Percentiles rank a stretch among this genome's conserved stretches.
phyloP scores from a whole-genome alignment of 2,888 invertebrate species.

The Pasiphila rectangulata region DNA sequence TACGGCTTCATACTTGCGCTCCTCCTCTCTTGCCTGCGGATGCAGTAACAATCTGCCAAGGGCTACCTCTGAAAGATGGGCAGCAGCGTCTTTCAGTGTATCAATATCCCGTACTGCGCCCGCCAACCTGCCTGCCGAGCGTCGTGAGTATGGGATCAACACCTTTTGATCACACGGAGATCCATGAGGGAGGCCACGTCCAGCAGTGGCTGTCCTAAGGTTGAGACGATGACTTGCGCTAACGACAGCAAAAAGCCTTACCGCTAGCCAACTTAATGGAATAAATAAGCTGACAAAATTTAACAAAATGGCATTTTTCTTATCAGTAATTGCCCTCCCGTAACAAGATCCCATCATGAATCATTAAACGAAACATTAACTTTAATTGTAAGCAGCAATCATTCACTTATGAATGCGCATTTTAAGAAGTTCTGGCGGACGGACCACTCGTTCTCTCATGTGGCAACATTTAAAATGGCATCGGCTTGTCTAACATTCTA shows the following conservation, averaged over 20 bases:
- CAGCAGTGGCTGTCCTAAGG: no score
- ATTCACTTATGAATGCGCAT: slow-evolving; percentile 31
- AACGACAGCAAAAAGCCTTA: neutral
- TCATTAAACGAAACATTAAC: slow-evolving; percentile 8
- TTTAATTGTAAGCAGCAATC: slow-evolving; percentile 19
- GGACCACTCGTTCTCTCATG: slow-evolving; percentile 22
- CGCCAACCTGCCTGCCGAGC: no score
- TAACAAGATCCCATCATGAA: neutral
- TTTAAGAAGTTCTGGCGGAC: slow-evolving; percentile 13
- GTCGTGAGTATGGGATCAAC: no score
- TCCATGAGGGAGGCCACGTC: no score
- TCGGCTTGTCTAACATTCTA: neutral
- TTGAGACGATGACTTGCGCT: no score
- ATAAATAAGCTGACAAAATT: neutral
- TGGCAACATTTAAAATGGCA: slow-evolving; percentile 1
- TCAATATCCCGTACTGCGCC: no score
- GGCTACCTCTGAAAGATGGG: no score
- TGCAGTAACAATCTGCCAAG: no score
- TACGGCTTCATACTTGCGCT: no score
- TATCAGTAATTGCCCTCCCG: neutral
- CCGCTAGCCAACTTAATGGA: neutral
- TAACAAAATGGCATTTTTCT: neutral
- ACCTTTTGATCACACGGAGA: no score
- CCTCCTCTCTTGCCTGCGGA: no score
- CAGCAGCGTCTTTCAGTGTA: no score